Base-by-base conservation (phyloP, 2,113 vertebrate genomes). In the Zonotrichia leucophrys region DNA sequence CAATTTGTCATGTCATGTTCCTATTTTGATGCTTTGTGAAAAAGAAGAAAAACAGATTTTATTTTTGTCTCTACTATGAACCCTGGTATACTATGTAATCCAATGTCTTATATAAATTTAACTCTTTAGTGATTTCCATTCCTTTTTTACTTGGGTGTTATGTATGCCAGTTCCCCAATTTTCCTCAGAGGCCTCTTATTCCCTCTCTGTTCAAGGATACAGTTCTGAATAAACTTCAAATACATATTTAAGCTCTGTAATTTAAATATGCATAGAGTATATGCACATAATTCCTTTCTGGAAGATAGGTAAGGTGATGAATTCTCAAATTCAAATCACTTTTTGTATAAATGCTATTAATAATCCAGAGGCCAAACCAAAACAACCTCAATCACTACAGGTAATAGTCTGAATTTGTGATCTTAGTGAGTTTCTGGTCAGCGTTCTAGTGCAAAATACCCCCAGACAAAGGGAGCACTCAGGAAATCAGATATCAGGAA, bases 31-130 rank as follows among this genome's bases (percentile, higher is more conserved):
- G 2, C 6, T 31, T 9, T 33, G 12, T 47, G 9, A 47, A 30
- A 56, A 55, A 44, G 0, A 7, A 46, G 19, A 9, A 11, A 33
- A 33, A 1, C 5, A 41, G 16, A 3, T 9, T 42, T 49, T 67
- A 9, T 56, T 85, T 78, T 74, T 46, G 4, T 53, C 21, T 74
- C 31, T 28, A 0, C 16, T 44, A 3, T 69, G 41, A 69, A 56
- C 15, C 3, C 9, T 67, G 42, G 2, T 15, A 41, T 69, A 2
- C 41, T 49, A 39, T 18, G 6, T 52, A 44, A 55, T 69, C 30
- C 50, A 25, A 18, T 59, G 25, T 25, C 0, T 83, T 83, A 15
- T 1, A 2, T 44, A 47, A 83, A 52, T 20, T 50, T 69, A 63
- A 50, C 25, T 66, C 21, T 44, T 24, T 21, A 19, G 19, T 74